These are phyloP conservation scores for Deilephila elpenor DNA, from an alignment of 2,888 invertebrate genomes.

Conservation along the genomic window DNA sequence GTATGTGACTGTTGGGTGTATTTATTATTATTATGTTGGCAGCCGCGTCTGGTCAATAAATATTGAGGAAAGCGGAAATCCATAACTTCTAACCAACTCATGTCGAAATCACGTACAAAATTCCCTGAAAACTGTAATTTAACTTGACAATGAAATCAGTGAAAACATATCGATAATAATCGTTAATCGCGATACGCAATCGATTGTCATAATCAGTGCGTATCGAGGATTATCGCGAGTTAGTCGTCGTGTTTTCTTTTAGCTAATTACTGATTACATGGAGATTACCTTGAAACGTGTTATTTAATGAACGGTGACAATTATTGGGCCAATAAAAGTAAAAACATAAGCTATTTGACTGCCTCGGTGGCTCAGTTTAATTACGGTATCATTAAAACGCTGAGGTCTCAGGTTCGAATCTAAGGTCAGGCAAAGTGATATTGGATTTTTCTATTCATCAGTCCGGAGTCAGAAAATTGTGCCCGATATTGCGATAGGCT, in stretches of 20 bases:
- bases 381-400: no score
- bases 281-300: background rate
- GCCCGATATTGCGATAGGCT: no score
- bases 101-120: background rate
- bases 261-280: background rate
- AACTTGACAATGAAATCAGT: constrained; percentile 8
- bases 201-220: background rate
- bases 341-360: no score
- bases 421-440: no score
- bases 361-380: no score
- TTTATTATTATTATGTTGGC: no score
- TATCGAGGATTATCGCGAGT: constrained; percentile 5
- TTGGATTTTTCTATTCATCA: no score
- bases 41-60: no score
- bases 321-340: background rate
- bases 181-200: background rate
- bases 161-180: constrained; percentile 3
- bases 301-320: background rate
- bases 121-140: background rate
- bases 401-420: no score
- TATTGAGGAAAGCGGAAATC: no score
- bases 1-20: no score
- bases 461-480: no score
- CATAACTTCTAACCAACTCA: background rate
- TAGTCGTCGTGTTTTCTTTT: background rate